Conservation (phyloP, 2,797 vertebrate species). For the Propithecus perrieri region DNA sequence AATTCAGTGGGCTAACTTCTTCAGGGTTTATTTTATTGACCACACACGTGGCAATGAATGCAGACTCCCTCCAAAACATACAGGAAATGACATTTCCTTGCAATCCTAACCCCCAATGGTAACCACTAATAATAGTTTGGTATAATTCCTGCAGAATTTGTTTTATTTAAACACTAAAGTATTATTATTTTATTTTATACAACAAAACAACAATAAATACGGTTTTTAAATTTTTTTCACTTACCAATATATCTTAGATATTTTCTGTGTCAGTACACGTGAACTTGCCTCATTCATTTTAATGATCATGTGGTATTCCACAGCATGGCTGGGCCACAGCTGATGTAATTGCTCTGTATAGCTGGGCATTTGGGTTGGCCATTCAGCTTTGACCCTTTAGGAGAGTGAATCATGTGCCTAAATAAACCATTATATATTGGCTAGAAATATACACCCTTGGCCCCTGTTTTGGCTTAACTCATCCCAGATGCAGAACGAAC, state of each 20-base stretch:
- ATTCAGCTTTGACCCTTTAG: not conserved
- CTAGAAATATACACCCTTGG: not conserved
- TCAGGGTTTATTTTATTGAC: not conserved
- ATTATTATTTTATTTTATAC: conserved; percentile 13
- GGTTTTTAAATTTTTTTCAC: not conserved
- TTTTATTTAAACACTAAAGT: not conserved
- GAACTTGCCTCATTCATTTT: not conserved
- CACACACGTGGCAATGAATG: not conserved
- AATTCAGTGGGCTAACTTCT: not conserved
- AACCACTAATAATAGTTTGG: not conserved
- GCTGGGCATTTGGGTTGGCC: not conserved
- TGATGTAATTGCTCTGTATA: not conserved
- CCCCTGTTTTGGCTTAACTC: not conserved
- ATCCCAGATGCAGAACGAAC: not conserved
- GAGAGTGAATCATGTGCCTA: not conserved
- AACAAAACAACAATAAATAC: not conserved
- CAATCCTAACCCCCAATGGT: not conserved
- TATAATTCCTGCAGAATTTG: not conserved
- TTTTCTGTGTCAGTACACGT: not conserved
- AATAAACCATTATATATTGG: not conserved
- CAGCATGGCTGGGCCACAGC: not conserved
- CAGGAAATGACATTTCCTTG: not conserved
- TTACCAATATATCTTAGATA: not conserved
- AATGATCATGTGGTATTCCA: not conserved
- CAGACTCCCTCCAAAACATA: not conserved